Conservation (phyloP, 2,888 invertebrate species). For the Synergus japonicus region DNA sequence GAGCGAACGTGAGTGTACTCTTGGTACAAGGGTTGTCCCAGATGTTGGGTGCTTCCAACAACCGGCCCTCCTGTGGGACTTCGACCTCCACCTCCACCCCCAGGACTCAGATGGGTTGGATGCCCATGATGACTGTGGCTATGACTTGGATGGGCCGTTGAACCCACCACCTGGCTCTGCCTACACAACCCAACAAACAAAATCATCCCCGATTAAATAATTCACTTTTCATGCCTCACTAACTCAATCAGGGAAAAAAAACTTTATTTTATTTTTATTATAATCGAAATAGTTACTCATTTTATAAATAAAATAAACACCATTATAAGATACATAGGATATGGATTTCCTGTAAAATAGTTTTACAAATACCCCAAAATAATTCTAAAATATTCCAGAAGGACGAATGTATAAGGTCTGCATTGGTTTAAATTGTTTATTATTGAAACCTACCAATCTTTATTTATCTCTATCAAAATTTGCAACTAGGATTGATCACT, state of each 20-base stretch:
- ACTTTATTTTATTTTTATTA: too few relatives aligned
- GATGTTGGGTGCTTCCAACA: constrained; percentile 79
- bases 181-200: constrained; percentile 65
- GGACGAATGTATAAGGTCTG: too few relatives aligned
- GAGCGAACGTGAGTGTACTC: constrained; percentile 78
- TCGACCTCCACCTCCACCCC: constrained; percentile 69
- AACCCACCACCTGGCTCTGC: constrained; percentile 75
- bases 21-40: constrained; percentile 82
- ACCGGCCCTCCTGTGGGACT: constrained; percentile 74
- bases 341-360: too few relatives aligned
- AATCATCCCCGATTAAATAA: constrained; percentile 62
- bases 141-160: constrained; percentile 74
- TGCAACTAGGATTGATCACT: background rate
- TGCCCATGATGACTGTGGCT: constrained; percentile 75
- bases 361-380: too few relatives aligned
- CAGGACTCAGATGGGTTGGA: constrained; percentile 71
- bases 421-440: too few relatives aligned
- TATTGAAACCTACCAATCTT: background rate
- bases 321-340: too few relatives aligned
- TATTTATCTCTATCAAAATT: background rate
- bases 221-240: constrained; percentile 52
- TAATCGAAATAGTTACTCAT: too few relatives aligned
- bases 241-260: too few relatives aligned
- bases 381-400: too few relatives aligned
- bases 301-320: too few relatives aligned